Evolutionary conservation across 2,888 invertebrate species (phyloP).

Genomic region (Cheilosia soror): DNA sequence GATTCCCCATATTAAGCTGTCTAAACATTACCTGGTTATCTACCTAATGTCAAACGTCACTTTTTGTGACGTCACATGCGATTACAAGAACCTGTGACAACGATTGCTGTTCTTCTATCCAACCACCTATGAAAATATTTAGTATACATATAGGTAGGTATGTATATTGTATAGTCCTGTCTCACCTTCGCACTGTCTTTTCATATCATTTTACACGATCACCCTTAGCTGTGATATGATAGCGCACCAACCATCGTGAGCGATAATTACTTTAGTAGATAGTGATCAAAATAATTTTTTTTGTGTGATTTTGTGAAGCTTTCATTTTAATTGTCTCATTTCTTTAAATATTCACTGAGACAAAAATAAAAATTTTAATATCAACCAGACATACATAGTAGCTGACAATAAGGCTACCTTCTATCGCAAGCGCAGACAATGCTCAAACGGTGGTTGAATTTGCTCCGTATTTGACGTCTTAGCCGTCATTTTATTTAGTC

Average conservation of each 20-base stretch:
- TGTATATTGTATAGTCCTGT: neutral
- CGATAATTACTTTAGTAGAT: slow-evolving; percentile 41
- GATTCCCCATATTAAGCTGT: slow-evolving; percentile 10
- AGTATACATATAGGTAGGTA: neutral
- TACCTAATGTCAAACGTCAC: slow-evolving; percentile 20
- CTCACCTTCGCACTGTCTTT: slow-evolving; percentile 19
- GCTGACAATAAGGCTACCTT: slow-evolving; percentile 12
- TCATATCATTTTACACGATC: slow-evolving; percentile 31
- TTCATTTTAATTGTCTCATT: slow-evolving; percentile 29
- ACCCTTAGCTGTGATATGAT: slow-evolving; percentile 35
- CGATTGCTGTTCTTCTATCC: neutral
- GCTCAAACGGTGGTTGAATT: slow-evolving; percentile 47
- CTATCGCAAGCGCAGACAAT: neutral
- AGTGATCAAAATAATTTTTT: slow-evolving; percentile 17
- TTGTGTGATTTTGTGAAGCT: slow-evolving; percentile 11
- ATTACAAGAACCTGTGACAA: slow-evolving; percentile 7
- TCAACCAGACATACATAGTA: slow-evolving; percentile 14
- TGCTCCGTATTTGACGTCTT: slow-evolving; percentile 35
- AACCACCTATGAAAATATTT: neutral
- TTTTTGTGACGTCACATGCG: slow-evolving; percentile 24
- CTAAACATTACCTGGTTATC: slow-evolving; percentile 6
- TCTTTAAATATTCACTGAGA: slow-evolving; percentile 27
- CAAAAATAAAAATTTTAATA: slow-evolving; percentile 14
- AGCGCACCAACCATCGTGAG: slow-evolving; percentile 16
- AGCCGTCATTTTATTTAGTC: neutral